Evolutionary conservation across 64 coral and sea anemone species (phyloP).

Genomic region (Catalaphyllia jardinei): DNA sequence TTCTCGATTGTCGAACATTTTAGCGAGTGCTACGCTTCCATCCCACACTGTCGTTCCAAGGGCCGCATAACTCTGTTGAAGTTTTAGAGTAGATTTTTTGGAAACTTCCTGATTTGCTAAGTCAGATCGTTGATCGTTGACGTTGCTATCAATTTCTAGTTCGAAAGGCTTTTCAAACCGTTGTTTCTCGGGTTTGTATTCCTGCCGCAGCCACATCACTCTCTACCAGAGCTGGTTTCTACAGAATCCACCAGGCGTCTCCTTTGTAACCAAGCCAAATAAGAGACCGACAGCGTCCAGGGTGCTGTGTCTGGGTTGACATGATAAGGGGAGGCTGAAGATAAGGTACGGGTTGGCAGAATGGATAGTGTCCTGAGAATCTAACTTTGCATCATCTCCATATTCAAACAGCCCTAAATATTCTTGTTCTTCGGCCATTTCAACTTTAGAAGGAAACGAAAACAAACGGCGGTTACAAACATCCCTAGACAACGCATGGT

Average conservation of each 20-base stretch:
- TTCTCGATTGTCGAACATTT: conserved; percentile 86
- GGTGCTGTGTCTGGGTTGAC: too few species aligned
- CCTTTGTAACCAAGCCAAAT: too few species aligned
- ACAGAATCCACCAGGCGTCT: background rate
- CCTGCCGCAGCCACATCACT: conserved; percentile 82
- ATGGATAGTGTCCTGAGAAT: too few species aligned
- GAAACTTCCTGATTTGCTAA: background rate
- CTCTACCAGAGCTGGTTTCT: background rate
- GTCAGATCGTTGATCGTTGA: background rate
- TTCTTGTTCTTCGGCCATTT: too few species aligned
- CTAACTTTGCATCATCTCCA: too few species aligned
- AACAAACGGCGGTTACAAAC: too few species aligned
- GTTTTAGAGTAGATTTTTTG: conserved; percentile 38
- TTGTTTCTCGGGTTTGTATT: conserved; percentile 93
- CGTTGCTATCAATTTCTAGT: conserved; percentile 45
- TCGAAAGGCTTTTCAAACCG: conserved; percentile 85
- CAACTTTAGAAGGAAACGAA: too few species aligned
- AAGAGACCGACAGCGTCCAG: too few species aligned
- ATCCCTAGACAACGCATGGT: too few species aligned
- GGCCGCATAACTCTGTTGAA: conserved; percentile 81
- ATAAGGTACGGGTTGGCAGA: too few species aligned
- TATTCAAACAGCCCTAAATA: too few species aligned
- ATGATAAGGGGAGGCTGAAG: too few species aligned
- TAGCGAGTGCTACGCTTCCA: conserved; percentile 93
- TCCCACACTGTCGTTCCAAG: conserved; percentile 96